Base-by-base conservation (phyloP, 2,113 vertebrate genomes). In the Thomomys bottae region DNA sequence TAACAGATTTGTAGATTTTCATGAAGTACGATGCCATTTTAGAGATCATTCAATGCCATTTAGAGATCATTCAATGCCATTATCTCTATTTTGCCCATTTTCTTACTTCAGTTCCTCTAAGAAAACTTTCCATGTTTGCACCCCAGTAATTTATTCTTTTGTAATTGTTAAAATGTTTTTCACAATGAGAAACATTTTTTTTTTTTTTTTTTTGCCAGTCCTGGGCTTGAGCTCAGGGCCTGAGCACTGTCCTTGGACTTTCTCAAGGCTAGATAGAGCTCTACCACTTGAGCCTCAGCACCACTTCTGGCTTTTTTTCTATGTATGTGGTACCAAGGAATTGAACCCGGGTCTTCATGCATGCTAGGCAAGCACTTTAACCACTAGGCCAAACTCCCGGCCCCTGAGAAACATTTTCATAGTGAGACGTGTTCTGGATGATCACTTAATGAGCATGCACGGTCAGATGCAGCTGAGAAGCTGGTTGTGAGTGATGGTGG, bases 141-240 rank as follows among this genome's bases (percentile, higher is more conserved):
- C 87, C 30, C 34, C 32, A 77, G n/a, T 21, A 17, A 76, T 72
- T 92, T 84, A 12, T 54, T 88, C 24, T 95, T 93, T 72, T 89
- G 32, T 64, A 79, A 23, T 45, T 75, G 8, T 63, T 82, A 71
- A 71, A 70, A 68, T 79, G 10, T 92, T 70, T 71, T 54, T 8
- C 64, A 86, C 72, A 34, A 20, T 61, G 68, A 72, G 20, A 32
- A 38, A n/a, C n/a, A n/a, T n/a, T n/a, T n/a, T n/a, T n/a, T n/a
- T n/a, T n/a, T n/a, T n/a, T n/a, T n/a, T n/a, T n/a, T n/a, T n/a
- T n/a, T n/a, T n/a, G n/a, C n/a, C n/a, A n/a, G n/a, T n/a, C n/a
- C n/a, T n/a, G n/a, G n/a, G n/a, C n/a, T n/a, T n/a, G n/a, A n/a
- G n/a, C n/a, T n/a, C n/a, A n/a, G n/a, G n/a, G n/a, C n/a, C n/a